Conservation (phyloP, 2,888 invertebrate species). For the Phlogophora meticulosa region DNA sequence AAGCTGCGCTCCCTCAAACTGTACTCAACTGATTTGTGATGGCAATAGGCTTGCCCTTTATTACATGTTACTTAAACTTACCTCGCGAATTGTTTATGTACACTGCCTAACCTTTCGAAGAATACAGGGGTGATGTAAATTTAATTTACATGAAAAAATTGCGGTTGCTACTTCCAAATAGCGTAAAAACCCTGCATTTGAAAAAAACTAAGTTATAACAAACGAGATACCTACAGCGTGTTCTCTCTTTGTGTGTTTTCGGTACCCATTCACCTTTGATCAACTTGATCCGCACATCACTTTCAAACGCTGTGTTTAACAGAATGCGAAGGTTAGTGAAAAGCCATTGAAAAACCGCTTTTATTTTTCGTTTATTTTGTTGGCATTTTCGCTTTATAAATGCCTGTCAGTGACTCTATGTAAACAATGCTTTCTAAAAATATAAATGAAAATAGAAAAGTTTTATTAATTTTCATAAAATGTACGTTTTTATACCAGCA, state of each 20-base stretch:
- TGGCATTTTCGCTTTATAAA: conserved; percentile 22
- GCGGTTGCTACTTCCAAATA: neutral
- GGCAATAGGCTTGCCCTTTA: no score
- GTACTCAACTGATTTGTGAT: no score
- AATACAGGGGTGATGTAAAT: no score
- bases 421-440: neutral
- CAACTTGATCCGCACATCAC: conserved; percentile 36
- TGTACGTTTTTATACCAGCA: neutral
- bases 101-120: no score
- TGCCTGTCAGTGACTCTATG: neutral
- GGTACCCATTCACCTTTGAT: conserved; percentile 40
- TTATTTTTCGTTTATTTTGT: conserved; percentile 27
- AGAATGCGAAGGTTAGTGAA: conserved; percentile 22
- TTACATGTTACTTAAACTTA: no score
- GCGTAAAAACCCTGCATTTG: neutral
- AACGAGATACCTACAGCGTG: neutral
- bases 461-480: neutral
- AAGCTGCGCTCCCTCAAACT: no score
- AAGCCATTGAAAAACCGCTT: conserved; percentile 26
- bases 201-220: neutral
- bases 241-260: conserved; percentile 32
- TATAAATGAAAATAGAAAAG: conserved; percentile 2
- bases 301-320: conserved; percentile 29
- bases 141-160: no score
- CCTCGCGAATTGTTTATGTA: no score